Conservation (phyloP, 2,888 invertebrate genomes). For the Microchrysa polita region DNA sequence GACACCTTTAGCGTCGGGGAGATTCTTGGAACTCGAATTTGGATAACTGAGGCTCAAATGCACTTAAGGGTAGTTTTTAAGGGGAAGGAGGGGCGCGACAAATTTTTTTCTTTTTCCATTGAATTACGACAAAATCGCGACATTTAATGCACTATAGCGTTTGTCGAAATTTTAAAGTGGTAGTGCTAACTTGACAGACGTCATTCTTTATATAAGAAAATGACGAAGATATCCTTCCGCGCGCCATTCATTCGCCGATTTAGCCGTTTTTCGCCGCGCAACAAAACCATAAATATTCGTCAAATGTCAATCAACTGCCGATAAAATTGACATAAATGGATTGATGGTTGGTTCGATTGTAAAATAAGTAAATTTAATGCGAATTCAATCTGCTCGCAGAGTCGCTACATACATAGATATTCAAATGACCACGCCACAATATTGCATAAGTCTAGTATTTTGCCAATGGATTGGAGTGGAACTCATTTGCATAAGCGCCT, state of each 20-base stretch:
- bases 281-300: conserved; percentile 35
- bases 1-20: too few species aligned
- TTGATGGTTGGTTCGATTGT: conserved; percentile 34
- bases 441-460: conserved; percentile 35
- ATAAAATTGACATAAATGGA: conserved; percentile 44
- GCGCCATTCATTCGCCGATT: neutral
- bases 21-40: too few species aligned
- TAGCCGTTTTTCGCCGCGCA: neutral
- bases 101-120: too few species aligned
- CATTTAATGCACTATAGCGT: too few species aligned
- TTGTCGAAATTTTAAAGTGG: too few species aligned
- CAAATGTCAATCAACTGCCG: conserved; percentile 36
- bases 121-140: too few species aligned
- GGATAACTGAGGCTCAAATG: too few species aligned
- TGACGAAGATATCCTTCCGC: neutral
- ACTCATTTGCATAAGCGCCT: conserved; percentile 17
- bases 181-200: too few species aligned
- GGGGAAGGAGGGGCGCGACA: too few species aligned
- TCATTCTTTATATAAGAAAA: neutral
- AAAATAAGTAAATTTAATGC: conserved; percentile 10
- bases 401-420: too few species aligned
- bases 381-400: neutral
- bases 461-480: too few species aligned
- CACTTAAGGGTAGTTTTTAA: too few species aligned
- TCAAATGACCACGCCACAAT: conserved; percentile 23